phyloP scores from a whole-genome alignment of 2,888 invertebrate genomes.

The Orchesellides sinensis region DNA sequence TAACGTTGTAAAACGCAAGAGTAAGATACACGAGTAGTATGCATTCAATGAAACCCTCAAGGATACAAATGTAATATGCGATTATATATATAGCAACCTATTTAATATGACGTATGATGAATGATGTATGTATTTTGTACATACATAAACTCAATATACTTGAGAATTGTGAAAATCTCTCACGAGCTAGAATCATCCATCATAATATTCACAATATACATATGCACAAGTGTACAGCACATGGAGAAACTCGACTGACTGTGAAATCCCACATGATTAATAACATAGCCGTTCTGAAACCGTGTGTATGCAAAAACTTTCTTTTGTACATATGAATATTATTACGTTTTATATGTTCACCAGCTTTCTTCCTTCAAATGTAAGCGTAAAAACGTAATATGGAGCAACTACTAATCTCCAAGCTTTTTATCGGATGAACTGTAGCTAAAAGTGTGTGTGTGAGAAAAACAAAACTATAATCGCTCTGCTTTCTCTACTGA shows the following conservation, averaged over 20 bases:
- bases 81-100: too few relatives aligned
- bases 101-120: too few relatives aligned
- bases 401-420: neutral
- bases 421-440: constrained; percentile 29
- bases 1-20: too few relatives aligned
- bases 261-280: constrained; percentile 65
- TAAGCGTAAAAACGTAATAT: neutral
- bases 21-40: too few relatives aligned
- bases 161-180: constrained; percentile 52
- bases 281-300: constrained; percentile 58
- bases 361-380: neutral
- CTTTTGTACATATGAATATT: neutral
- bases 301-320: constrained; percentile 46
- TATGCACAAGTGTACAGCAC: neutral
- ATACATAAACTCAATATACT: constrained; percentile 11
- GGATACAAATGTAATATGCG: too few relatives aligned
- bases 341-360: constrained; percentile 10
- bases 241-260: constrained; percentile 51
- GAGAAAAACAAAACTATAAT: too few relatives aligned
- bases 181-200: constrained; percentile 58
- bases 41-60: too few relatives aligned
- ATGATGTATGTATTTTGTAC: neutral
- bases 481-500: too few relatives aligned
- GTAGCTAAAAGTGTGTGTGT: constrained; percentile 47
- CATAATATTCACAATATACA: constrained; percentile 44